phyloP scores from a whole-genome alignment of 2,888 invertebrate genomes.

The Julus scanicus region DNA sequence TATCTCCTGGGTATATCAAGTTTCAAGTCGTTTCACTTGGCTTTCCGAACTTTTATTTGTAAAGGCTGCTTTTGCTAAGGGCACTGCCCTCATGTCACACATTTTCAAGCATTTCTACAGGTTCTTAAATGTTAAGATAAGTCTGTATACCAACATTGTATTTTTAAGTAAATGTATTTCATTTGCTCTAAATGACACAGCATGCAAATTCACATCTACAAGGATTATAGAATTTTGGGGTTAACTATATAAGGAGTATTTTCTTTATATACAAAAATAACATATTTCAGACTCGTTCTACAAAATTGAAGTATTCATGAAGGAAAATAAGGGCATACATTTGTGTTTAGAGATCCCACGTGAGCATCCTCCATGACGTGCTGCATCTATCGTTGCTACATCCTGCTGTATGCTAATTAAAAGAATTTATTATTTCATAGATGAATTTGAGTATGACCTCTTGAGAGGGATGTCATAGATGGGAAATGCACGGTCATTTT shows the following conservation, averaged over 20 bases:
- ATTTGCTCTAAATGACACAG: too few relatives aligned
- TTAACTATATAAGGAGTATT: too few relatives aligned
- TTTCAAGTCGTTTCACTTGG: neutral
- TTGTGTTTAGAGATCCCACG: too few relatives aligned
- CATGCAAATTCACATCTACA: too few relatives aligned
- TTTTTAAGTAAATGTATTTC: too few relatives aligned
- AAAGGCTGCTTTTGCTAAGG: neutral
- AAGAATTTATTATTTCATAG: conserved; percentile 15
- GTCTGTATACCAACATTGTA: too few relatives aligned
- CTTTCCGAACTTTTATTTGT: neutral
- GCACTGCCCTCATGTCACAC: neutral
- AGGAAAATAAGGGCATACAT: too few relatives aligned
- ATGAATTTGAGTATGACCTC: neutral
- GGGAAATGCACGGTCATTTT: conserved; percentile 1
- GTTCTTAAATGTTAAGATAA: too few relatives aligned
- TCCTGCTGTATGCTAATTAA: conserved; percentile 21
- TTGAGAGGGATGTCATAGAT: neutral
- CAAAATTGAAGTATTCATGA: too few relatives aligned
- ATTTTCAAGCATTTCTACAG: neutral
- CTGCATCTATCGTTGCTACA: neutral
- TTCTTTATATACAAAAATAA: too few relatives aligned
- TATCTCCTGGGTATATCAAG: neutral
- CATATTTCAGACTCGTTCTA: too few relatives aligned
- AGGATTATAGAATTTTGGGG: too few relatives aligned
- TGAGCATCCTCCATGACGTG: neutral